Evolutionary conservation across 2,888 invertebrate species (phyloP).

Genomic region (Lymantria dispar): DNA sequence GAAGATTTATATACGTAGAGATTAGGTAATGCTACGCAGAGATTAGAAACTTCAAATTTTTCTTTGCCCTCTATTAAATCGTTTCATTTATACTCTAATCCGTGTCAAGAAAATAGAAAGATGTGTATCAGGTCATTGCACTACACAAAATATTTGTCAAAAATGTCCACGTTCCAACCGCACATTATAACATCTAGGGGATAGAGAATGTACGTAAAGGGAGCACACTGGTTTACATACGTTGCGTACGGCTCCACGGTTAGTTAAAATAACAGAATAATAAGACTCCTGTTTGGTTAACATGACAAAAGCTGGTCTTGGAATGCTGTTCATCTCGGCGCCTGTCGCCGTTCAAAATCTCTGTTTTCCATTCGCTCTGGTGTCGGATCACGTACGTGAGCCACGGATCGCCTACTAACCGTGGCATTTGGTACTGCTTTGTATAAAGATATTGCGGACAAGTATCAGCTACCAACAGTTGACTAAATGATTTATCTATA

Average conservation of each 20-base stretch:
- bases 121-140: slow-evolving; percentile 2
- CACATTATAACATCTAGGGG: slow-evolving; percentile 17
- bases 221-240: slow-evolving; percentile 22
- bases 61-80: too few species aligned
- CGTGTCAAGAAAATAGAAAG: too few species aligned
- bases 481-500: too few species aligned
- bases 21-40: too few species aligned
- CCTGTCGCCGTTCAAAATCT: slow-evolving; percentile 51
- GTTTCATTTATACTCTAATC: too few species aligned
- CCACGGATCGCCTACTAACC: slow-evolving; percentile 23
- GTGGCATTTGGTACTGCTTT: slow-evolving; percentile 3
- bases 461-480: not conserved
- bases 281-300: slow-evolving; percentile 72
- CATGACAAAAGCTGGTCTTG: slow-evolving; percentile 69
- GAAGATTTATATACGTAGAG: too few species aligned
- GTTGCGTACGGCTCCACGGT: slow-evolving; percentile 41
- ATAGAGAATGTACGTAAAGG: slow-evolving; percentile 10
- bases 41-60: too few species aligned
- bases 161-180: slow-evolving; percentile 18
- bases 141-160: slow-evolving; percentile 13
- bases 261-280: slow-evolving; percentile 79
- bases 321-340: slow-evolving; percentile 72
- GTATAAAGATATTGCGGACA: not conserved
- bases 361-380: slow-evolving; percentile 67
- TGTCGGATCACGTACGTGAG: slow-evolving; percentile 58